A percentile compares a stretch with the other conserved stretches of the same genome.
These are phyloP conservation scores for Eristalinus aeneus DNA, from an alignment of 2,888 invertebrate genomes.

Conservation along the genomic window DNA sequence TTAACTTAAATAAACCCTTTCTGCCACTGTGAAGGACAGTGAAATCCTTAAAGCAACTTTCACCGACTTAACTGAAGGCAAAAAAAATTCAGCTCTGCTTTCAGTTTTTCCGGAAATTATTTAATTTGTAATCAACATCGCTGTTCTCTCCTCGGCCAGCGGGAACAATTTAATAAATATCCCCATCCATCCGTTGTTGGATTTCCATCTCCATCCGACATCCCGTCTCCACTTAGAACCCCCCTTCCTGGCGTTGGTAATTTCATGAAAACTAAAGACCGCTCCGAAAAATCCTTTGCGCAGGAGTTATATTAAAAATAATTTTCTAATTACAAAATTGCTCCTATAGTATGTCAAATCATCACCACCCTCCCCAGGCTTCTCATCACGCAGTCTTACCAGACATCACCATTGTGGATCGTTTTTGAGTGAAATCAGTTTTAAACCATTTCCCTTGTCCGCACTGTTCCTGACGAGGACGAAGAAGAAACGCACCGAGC, in stretches of 20 bases:
- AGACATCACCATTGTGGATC: background rate
- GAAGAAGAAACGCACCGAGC: background rate
- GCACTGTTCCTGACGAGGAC: no score
- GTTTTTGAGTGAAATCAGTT: conserved; percentile 39
- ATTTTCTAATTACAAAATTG: conserved; percentile 53
- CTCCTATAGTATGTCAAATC: conserved; percentile 36
- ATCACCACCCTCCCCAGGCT: background rate
- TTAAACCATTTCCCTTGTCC: conserved; percentile 58
- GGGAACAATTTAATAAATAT: conserved; percentile 53
- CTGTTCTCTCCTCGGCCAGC: conserved; percentile 20
- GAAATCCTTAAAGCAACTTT: conserved; percentile 3
- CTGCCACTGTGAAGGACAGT: no score
- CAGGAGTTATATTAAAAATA: conserved; percentile 45
- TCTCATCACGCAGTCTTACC: background rate
- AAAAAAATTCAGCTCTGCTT: background rate
- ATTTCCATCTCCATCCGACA: background rate
- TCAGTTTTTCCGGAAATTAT: conserved; percentile 35
- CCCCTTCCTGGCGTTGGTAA: background rate
- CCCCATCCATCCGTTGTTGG: background rate
- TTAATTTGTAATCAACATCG: conserved; percentile 60
- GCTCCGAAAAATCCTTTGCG: no score
- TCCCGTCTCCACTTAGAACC: background rate
- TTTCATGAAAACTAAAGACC: conserved; percentile 34
- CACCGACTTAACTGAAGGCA: no score
- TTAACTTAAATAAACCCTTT: no score